phyloP scores from a whole-genome alignment of 2,888 invertebrate species.

The Microctonus brassicae region DNA sequence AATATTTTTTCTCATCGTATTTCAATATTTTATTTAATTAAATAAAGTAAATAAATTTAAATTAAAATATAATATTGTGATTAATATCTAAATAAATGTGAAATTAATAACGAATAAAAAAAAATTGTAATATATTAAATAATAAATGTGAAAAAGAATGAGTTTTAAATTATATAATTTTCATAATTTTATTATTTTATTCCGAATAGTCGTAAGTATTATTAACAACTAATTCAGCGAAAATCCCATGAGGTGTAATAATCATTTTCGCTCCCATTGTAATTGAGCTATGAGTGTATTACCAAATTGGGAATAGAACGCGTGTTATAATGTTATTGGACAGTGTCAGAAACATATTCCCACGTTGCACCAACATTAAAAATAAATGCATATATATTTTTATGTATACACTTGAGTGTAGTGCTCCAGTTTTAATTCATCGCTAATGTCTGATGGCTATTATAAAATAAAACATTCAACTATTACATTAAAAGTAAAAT shows the following conservation, averaged over 20 bases:
- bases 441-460: too few relatives aligned
- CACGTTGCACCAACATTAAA: constrained; percentile 16
- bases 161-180: not conserved
- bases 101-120: not conserved
- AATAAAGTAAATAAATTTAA: not conserved
- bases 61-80: too few relatives aligned
- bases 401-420: not conserved
- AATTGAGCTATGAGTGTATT: constrained; percentile 28
- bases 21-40: too few relatives aligned
- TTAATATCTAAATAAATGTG: too few relatives aligned
- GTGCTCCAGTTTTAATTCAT: too few relatives aligned
- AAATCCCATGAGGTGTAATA: not conserved
- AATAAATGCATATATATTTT: not conserved
- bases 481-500: too few relatives aligned
- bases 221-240: not conserved
- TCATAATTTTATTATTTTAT: not conserved
- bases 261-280: constrained; percentile 10
- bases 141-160: not conserved
- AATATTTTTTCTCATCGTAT: too few relatives aligned
- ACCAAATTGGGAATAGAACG: constrained; percentile 23
- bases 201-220: not conserved
- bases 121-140: not conserved
- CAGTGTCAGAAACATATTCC: constrained; percentile 17
- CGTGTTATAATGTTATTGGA: constrained; percentile 23
- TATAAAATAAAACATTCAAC: too few relatives aligned